Conservation (phyloP, 2,797 vertebrate species). For the Podarcis lilfordi region DNA sequence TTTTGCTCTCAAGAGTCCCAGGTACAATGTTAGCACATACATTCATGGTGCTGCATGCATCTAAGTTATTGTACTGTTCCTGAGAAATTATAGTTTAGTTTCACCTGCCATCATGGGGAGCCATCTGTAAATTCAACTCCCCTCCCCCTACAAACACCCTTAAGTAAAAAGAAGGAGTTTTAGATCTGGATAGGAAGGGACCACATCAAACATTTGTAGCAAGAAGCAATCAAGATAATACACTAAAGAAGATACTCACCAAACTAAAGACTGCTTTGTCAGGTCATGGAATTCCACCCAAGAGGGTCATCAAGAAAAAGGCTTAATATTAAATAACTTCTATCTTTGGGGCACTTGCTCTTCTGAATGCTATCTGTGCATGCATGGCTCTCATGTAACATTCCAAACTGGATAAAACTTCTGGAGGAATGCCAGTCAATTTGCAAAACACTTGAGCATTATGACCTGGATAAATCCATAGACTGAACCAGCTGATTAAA, state of each 20-base stretch:
- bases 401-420: background rate
- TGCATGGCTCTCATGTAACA: background rate
- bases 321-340: background rate
- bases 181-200: background rate
- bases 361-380: background rate
- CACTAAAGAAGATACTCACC: background rate
- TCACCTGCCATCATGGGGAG: background rate
- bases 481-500: background rate
- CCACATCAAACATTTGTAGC: background rate
- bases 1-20: background rate
- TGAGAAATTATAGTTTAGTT: background rate
- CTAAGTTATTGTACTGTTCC: background rate
- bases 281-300: background rate
- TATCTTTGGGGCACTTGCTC: background rate
- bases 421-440: background rate
- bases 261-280: background rate
- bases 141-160: background rate
- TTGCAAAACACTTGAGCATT: background rate
- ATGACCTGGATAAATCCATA: background rate
- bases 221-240: background rate
- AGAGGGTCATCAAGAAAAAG: background rate
- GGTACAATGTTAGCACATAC: background rate
- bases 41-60: background rate
- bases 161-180: background rate
- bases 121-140: background rate